A percentile compares a stretch with the other conserved stretches of the same genome.
Evolutionary conservation across 2,797 vertebrate genomes (phyloP).

Genomic region (Botia kubotai): DNA sequence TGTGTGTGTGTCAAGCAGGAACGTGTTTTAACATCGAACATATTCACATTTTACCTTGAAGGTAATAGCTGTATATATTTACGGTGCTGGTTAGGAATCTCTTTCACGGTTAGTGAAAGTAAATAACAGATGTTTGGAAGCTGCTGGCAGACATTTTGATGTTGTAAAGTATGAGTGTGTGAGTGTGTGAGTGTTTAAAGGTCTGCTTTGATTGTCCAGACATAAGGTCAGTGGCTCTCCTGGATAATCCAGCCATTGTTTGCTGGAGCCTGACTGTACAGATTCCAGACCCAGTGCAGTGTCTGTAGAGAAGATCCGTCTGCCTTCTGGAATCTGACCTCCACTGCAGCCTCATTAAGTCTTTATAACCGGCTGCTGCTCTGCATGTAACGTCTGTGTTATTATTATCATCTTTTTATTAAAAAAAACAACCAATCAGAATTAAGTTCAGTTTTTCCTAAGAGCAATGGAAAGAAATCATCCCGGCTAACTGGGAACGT

Average conservation of each 20-base stretch:
- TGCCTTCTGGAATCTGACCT: constrained; percentile 28
- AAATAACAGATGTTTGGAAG: too few species aligned
- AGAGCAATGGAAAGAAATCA: too few species aligned
- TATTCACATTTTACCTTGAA: too few species aligned
- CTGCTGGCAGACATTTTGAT: too few species aligned
- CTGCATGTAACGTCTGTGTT: too few species aligned
- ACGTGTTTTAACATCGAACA: too few species aligned
- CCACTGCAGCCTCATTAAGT: background rate
- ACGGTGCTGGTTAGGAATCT: background rate
- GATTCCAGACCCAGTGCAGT: constrained; percentile 64
- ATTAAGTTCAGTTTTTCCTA: too few species aligned
- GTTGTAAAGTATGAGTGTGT: constrained; percentile 3
- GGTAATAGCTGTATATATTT: background rate
- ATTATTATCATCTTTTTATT: too few species aligned
- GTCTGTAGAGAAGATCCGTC: constrained; percentile 44
- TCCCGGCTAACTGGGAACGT: too few species aligned
- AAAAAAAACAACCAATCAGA: too few species aligned
- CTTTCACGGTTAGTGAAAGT: too few species aligned
- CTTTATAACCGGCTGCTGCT: background rate
- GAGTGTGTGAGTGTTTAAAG: constrained; percentile 21
- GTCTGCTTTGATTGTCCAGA: constrained; percentile 58
- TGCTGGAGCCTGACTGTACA: constrained; percentile 61
- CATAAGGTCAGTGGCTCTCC: constrained; percentile 42
- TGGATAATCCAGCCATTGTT: constrained; percentile 67
- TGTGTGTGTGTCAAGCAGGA: too few species aligned